A percentile compares a stretch with the other conserved stretches of the same genome.
Conservation (phyloP, 2,888 invertebrate genomes). For the Leptogaster cylindrica region DNA sequence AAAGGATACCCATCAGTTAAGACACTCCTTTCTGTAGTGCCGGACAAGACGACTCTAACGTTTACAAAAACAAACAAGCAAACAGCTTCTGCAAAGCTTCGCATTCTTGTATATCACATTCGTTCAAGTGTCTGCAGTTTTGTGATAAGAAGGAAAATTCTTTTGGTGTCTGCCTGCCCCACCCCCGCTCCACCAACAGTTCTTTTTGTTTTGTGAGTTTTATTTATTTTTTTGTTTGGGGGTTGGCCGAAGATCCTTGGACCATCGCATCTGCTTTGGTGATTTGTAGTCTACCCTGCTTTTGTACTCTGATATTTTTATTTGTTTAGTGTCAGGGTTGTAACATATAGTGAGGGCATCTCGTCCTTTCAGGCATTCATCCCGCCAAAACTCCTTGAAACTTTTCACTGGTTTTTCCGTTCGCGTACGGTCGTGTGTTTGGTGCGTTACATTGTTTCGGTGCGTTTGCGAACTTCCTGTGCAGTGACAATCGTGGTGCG, state of each 20-base stretch:
- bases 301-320: not conserved
- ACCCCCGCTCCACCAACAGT: too few relatives aligned
- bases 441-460: not conserved
- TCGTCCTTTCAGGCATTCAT: not conserved
- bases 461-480: not conserved
- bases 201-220: too few relatives aligned
- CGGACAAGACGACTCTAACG: not conserved
- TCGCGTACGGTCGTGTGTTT: not conserved
- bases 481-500: not conserved
- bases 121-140: not conserved
- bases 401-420: not conserved
- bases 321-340: not conserved
- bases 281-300: constrained; percentile 1
- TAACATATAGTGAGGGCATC: not conserved
- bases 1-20: too few relatives aligned
- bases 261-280: constrained; percentile 1
- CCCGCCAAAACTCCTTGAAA: not conserved
- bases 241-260: not conserved
- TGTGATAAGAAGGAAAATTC: not conserved
- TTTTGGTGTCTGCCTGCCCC: too few relatives aligned
- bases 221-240: too few relatives aligned
- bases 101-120: not conserved
- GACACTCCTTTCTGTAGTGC: too few relatives aligned
- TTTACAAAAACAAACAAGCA: constrained; percentile 4
- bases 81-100: not conserved